These are phyloP conservation scores for Hydrotaea cyrtoneurina DNA, from an alignment of 2,888 invertebrate genomes.

Conservation along the genomic window DNA sequence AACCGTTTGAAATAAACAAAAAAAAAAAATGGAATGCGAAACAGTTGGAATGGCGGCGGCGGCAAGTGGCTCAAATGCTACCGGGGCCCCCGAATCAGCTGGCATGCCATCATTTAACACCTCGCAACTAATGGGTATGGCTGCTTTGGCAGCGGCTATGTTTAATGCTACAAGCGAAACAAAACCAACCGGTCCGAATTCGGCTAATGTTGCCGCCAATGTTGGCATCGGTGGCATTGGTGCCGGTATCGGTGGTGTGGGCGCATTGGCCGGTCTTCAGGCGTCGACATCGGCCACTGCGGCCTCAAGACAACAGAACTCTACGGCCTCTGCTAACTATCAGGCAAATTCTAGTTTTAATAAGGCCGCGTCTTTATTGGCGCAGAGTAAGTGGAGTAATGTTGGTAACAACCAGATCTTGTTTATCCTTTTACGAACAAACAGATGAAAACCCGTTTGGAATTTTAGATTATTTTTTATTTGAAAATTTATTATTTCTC, in stretches of 20 bases:
- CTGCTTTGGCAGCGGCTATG: slow-evolving; percentile 75
- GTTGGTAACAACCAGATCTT: slow-evolving; percentile 78
- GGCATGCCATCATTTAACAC: slow-evolving; percentile 74
- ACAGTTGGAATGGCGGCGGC: slow-evolving; percentile 68
- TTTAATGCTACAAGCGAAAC: slow-evolving; percentile 46
- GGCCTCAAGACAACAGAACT: slow-evolving; percentile 62
- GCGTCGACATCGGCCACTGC: slow-evolving; percentile 55
- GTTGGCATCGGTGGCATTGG: slow-evolving; percentile 42
- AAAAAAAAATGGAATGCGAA: slow-evolving; percentile 32
- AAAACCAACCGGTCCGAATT: slow-evolving; percentile 28
- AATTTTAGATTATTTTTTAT: too few relatives aligned
- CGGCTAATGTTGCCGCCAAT: slow-evolving; percentile 7
- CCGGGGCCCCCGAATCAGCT: slow-evolving; percentile 35
- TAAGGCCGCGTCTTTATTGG: slow-evolving; percentile 89
- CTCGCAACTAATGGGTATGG: slow-evolving; percentile 76
- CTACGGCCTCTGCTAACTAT: slow-evolving; percentile 68
- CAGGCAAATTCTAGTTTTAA: slow-evolving; percentile 80
- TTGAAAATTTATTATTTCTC: neutral
- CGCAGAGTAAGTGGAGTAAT: slow-evolving; percentile 89
- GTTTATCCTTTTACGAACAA: neutral
- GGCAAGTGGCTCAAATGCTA: slow-evolving; percentile 62
- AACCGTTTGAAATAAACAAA: slow-evolving; percentile 19
- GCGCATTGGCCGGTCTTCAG: slow-evolving; percentile 38
- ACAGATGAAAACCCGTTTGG: too few relatives aligned
- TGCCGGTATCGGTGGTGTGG: slow-evolving; percentile 54